Percentiles rank a stretch among this genome's conserved stretches.
phyloP scores from a whole-genome alignment of 2,113 vertebrate genomes.

The Channa maculata region DNA sequence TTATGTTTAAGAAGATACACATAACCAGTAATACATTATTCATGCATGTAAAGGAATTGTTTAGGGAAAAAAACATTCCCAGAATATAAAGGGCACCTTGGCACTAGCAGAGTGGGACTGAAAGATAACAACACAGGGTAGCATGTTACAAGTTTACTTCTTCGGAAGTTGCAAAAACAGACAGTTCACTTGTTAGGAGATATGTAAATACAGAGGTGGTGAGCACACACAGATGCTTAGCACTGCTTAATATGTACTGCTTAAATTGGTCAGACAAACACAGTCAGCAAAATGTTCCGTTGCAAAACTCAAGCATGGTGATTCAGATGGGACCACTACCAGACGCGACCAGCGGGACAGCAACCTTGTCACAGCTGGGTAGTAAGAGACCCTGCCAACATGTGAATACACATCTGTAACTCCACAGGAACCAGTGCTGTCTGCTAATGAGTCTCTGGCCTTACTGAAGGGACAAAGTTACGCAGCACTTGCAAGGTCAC shows the following conservation, averaged over 20 bases:
- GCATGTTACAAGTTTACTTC: not conserved
- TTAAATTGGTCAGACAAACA: not conserved
- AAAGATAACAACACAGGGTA: not conserved
- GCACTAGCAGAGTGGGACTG: not conserved
- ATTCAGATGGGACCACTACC: conserved; percentile 17
- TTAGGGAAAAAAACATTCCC: not conserved
- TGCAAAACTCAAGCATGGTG: conserved; percentile 17
- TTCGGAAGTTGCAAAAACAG: not conserved
- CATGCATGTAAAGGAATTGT: not conserved
- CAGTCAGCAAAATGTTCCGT: conserved; percentile 7
- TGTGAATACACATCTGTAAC: conserved; percentile 50
- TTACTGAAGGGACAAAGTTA: conserved; percentile 17
- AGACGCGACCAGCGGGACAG: conserved; percentile 33
- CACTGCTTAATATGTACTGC: not conserved
- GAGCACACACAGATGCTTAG: not conserved
- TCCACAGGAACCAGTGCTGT: conserved; percentile 34
- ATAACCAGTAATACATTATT: not conserved
- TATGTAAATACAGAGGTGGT: not conserved
- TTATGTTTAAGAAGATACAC: too few species aligned
- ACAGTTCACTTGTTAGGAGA: not conserved
- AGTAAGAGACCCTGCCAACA: conserved; percentile 35
- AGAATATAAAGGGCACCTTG: not conserved
- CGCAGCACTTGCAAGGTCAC: conserved; percentile 26
- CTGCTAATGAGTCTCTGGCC: conserved; percentile 39
- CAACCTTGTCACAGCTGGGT: conserved; percentile 48